These are phyloP conservation scores for Pluvianellus socialis DNA, from an alignment of 2,113 vertebrate species.

Conservation along the genomic window DNA sequence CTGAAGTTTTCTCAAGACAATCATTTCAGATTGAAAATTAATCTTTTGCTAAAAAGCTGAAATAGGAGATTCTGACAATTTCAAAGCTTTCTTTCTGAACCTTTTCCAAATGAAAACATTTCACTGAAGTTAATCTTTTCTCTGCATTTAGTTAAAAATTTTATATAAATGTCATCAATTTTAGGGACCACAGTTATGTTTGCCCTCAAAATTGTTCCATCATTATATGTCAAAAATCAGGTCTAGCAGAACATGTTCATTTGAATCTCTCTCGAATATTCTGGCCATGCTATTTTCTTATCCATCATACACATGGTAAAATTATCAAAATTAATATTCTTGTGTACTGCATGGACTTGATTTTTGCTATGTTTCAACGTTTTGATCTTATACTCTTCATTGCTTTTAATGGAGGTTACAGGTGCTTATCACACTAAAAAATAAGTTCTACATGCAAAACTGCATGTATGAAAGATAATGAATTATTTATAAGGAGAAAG, in stretches of 20 bases:
- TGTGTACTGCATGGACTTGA: not conserved
- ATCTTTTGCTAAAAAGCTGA: not conserved
- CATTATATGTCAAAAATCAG: not conserved
- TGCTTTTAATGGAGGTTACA: not conserved
- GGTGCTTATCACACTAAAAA: not conserved
- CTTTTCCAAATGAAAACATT: not conserved
- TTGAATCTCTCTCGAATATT: not conserved
- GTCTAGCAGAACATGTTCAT: not conserved
- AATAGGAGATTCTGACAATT: not conserved
- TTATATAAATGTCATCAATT: not conserved
- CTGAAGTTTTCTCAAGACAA: not conserved
- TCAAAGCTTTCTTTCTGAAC: not conserved
- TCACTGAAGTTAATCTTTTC: not conserved
- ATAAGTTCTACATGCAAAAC: not conserved
- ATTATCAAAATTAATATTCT: not conserved
- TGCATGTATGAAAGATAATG: not conserved
- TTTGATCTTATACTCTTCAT: not conserved
- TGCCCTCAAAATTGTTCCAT: not conserved
- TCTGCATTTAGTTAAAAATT: not conserved
- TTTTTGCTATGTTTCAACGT: not conserved
- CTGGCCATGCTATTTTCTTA: not conserved
- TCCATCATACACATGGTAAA: not conserved
- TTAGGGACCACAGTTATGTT: not conserved
- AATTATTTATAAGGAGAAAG: not conserved
- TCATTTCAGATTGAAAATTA: not conserved